Conservation (phyloP, 2,113 vertebrate species). For the Piaya cayana region DNA sequence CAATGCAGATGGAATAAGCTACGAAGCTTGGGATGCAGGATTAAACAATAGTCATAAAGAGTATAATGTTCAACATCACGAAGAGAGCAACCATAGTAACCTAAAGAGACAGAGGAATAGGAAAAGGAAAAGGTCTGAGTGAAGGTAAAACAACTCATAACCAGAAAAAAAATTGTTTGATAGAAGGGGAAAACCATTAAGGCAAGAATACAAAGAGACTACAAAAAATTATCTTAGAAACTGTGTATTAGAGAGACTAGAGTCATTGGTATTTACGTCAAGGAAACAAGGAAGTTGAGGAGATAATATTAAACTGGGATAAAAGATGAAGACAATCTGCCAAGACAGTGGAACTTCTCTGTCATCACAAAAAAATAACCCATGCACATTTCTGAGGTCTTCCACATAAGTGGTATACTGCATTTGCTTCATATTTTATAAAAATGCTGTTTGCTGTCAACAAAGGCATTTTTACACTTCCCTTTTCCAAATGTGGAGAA, state of each 20-base stretch:
- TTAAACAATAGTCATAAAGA: neutral
- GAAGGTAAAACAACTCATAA: neutral
- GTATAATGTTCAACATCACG: neutral
- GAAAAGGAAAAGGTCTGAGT: neutral
- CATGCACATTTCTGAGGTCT: neutral
- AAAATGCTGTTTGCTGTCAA: conserved; percentile 54
- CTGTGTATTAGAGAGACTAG: neutral
- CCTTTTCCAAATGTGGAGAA: neutral
- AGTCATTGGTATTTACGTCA: neutral
- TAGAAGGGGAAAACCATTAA: neutral
- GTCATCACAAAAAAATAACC: neutral
- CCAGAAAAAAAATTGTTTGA: neutral
- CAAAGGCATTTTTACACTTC: neutral
- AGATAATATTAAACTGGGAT: neutral
- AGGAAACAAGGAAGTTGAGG: neutral
- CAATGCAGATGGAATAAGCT: neutral
- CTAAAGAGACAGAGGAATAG: neutral
- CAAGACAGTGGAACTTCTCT: neutral
- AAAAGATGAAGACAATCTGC: neutral
- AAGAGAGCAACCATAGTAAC: neutral
- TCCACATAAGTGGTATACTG: neutral
- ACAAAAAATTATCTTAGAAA: neutral
- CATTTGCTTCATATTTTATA: conserved; percentile 42
- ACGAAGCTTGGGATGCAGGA: neutral
- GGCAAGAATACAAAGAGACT: neutral